phyloP scores from a whole-genome alignment of 30 jellyfish, hydroid and myxozoan genomes.

The Aurelia sp. region DNA sequence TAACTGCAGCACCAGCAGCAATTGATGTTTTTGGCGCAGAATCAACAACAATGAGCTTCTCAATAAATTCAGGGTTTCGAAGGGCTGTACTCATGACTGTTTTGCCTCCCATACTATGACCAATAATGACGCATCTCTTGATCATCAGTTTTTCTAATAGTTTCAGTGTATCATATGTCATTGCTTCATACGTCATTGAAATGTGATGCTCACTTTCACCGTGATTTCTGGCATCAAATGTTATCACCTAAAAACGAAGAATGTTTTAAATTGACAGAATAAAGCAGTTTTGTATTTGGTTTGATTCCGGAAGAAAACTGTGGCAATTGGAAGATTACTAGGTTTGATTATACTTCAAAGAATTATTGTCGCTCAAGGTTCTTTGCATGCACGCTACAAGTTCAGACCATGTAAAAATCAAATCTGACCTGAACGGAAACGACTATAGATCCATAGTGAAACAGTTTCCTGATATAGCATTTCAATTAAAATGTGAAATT shows the following conservation, averaged over 20 bases:
- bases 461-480: too few relatives aligned
- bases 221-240: conserved; percentile 81
- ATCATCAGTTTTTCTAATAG: conserved; percentile 52
- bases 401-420: too few relatives aligned
- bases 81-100: conserved; percentile 80
- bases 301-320: too few relatives aligned
- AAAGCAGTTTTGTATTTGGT: too few relatives aligned
- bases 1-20: conserved; percentile 62
- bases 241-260: conserved; percentile 46
- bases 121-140: conserved; percentile 38
- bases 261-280: too few relatives aligned
- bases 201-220: conserved; percentile 88
- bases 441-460: too few relatives aligned
- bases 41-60: conserved; percentile 79
- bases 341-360: too few relatives aligned
- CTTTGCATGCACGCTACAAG: too few relatives aligned
- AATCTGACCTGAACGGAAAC: too few relatives aligned
- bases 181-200: conserved; percentile 76
- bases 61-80: conserved; percentile 54
- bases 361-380: too few relatives aligned
- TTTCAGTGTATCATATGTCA: conserved; percentile 63
- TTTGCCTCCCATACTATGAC: conserved; percentile 96
- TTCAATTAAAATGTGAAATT: too few relatives aligned
- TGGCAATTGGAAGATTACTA: too few relatives aligned
- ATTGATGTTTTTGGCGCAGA: conserved; percentile 74